These are phyloP conservation scores for Melanocharis versteri DNA, from an alignment of 2,113 vertebrate species.

Conservation along the genomic window DNA sequence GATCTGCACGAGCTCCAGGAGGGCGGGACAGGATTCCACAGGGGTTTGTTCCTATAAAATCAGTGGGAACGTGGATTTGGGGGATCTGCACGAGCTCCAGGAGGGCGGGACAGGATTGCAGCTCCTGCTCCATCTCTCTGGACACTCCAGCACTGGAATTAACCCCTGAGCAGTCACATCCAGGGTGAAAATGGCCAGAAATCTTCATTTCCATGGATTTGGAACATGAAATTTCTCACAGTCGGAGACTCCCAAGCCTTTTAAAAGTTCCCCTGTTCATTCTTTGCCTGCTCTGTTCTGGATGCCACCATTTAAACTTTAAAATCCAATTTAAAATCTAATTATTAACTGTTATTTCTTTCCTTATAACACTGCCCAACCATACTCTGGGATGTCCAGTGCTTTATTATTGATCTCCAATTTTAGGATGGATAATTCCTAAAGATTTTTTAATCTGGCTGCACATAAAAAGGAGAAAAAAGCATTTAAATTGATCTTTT, in stretches of 20 bases:
- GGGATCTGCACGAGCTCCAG: not conserved
- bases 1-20: not conserved
- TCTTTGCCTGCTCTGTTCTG: not conserved
- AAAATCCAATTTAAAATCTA: not conserved
- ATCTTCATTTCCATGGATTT: not conserved
- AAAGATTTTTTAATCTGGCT: not conserved
- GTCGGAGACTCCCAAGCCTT: rapidly evolving
- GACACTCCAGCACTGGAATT: not conserved
- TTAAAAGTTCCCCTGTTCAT: not conserved
- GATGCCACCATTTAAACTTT: not conserved
- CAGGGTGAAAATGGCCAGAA: not conserved
- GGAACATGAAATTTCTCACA: not conserved
- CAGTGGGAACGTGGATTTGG: rapidly evolving
- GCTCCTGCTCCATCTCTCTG: not conserved
- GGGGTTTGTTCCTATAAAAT: not conserved
- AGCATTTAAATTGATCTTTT: not conserved
- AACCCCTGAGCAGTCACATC: not conserved
- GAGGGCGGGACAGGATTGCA: not conserved
- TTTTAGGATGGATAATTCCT: not conserved
- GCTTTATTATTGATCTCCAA: not conserved
- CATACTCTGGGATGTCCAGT: not conserved
- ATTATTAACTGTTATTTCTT: not conserved
- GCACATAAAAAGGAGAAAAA: not conserved
- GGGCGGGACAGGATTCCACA: not conserved
- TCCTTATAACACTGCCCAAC: not conserved